Evolutionary conservation across 1,140 invertebrate species (phyloP), one percentile per base, ranked within the genome.

Genomic region (Aethina tumida): DNA sequence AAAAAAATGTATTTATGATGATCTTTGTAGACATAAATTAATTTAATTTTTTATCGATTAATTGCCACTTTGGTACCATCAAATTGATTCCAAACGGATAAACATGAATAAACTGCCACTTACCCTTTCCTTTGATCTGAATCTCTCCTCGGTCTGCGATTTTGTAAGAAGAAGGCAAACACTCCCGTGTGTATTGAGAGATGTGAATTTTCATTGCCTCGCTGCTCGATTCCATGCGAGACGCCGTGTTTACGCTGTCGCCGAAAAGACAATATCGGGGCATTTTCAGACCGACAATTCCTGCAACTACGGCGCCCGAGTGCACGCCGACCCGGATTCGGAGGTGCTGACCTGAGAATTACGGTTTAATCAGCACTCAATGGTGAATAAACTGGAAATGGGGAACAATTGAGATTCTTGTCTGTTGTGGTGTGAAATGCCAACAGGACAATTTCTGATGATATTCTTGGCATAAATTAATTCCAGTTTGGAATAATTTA

Each of bases 281-380:
- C 91, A 96, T 96, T 68, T 94, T 96, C 1, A 93, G 60, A 0
- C 92, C 92, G 1, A 97, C 92, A 14, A 96, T 94, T 9, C 92
- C 92, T 1, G 92, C 91, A 0, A 93, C 90, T 1, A 95, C 90
- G 2, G 87, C 82, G 0, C 89, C 88, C 2, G 85, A 87, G 58
- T 92, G 86, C 5, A 91, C 77, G 4, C 92, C 92, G 2, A 96
- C 84, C 46, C 92, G 69, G 45, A 96, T 93, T 52, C 80, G 75
- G 35, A 97, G 68, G 68, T 90, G 86, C 33, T 85, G 75, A 8
- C 84, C 85, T 85, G 56, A 5, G 59, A 56, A 43, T 30, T 30
- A 31, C 32, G 26, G 35, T 8, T 30, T 30, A 13, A 24, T 8
- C 22, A n/a, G n/a, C n/a, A n/a, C n/a, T n/a, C n/a, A n/a, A n/a